A percentile compares a stretch with the other conserved stretches of the same genome.
These are phyloP conservation scores for Heliconius eleuchia DNA, from an alignment of 1,140 invertebrate genomes.

Conservation along the genomic window DNA sequence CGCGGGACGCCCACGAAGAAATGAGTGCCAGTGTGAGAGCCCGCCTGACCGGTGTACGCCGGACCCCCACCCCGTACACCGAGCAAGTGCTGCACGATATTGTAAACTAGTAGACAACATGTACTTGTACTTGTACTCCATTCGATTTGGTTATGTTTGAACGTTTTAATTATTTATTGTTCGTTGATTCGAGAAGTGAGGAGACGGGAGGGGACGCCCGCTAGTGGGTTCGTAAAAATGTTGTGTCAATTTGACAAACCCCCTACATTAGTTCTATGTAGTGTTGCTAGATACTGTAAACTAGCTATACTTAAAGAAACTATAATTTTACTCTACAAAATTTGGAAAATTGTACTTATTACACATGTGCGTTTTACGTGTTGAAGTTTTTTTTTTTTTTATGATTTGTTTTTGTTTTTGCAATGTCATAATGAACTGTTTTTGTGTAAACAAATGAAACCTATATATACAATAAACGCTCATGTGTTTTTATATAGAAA, in stretches of 20 bases:
- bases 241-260: neutral
- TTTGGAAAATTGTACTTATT: too few species aligned
- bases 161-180: conserved; percentile 68
- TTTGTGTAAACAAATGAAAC: neutral
- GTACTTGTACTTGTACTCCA: neutral
- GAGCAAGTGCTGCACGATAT: conserved; percentile 23
- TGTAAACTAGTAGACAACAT: conserved; percentile 1
- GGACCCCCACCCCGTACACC: conserved; percentile 17
- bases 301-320: neutral
- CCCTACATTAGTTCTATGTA: conserved; percentile 9
- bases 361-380: too few species aligned
- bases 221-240: too few species aligned
- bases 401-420: neutral
- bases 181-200: too few species aligned
- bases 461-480: neutral
- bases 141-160: conserved; percentile 90
- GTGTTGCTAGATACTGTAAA: conserved; percentile 18
- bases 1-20: conserved; percentile 90
- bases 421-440: neutral
- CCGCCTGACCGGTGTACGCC: conserved; percentile 24
- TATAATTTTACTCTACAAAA: neutral
- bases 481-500: neutral
- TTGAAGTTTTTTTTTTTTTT: too few species aligned
- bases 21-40: conserved; percentile 61
- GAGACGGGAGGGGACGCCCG: too few species aligned